These are phyloP conservation scores for Sinosuthora webbiana DNA, from an alignment of 2,113 vertebrate species.

Conservation along the genomic window DNA sequence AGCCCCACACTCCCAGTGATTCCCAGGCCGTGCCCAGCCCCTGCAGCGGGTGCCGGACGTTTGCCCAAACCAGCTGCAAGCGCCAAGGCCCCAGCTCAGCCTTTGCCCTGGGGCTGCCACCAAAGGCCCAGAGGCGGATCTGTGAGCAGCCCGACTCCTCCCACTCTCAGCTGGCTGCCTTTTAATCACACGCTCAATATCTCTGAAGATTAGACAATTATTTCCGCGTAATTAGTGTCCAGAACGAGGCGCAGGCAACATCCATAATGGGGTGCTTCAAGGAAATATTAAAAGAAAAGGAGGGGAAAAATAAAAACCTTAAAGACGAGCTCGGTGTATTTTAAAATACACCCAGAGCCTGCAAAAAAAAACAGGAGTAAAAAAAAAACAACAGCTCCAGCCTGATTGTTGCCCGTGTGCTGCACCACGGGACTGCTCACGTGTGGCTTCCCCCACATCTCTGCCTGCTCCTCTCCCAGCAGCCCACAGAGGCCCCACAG, in stretches of 20 bases:
- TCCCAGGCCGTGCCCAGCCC: not conserved
- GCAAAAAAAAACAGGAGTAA: not conserved
- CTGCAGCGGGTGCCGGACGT: not conserved
- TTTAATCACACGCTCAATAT: slow-evolving; percentile 57
- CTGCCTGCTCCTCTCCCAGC: not conserved
- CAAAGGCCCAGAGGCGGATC: not conserved
- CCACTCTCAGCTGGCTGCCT: slow-evolving; percentile 35
- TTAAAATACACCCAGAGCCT: not conserved
- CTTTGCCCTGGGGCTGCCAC: not conserved
- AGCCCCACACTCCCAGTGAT: not conserved
- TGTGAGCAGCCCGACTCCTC: slow-evolving; percentile 5
- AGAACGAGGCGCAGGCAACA: slow-evolving; percentile 39
- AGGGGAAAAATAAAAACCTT: not conserved
- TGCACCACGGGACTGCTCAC: not conserved
- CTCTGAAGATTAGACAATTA: slow-evolving; percentile 51
- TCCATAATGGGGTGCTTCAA: not conserved
- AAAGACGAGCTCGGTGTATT: not conserved
- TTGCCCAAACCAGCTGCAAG: not conserved
- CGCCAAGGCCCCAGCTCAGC: not conserved
- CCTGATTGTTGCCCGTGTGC: not conserved
- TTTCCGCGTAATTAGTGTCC: slow-evolving; percentile 49
- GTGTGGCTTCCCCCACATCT: not conserved
- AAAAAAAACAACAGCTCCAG: not conserved
- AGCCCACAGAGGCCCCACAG: not conserved
- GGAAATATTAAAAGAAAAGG: not conserved